Evolutionary conservation across 2,888 invertebrate genomes (phyloP).

Genomic region (Orthosia incerta): DNA sequence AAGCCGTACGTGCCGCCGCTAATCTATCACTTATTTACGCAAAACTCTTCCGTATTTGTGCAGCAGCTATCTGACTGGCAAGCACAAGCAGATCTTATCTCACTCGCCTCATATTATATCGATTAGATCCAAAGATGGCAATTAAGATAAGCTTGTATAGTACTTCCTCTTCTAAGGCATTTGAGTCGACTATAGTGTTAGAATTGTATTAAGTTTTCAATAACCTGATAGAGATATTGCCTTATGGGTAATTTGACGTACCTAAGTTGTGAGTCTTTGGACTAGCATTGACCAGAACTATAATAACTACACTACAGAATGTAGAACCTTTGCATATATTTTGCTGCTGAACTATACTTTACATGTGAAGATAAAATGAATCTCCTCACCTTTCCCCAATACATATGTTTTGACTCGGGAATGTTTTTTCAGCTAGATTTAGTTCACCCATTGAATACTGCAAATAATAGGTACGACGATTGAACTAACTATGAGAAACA

Average conservation of each 20-base stretch:
- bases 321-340: not conserved
- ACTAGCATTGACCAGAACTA: not conserved
- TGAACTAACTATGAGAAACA: not conserved
- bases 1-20: slow-evolving; percentile 15
- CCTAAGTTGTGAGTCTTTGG: not conserved
- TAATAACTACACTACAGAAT: not conserved
- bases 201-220: slow-evolving; percentile 19
- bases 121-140: slow-evolving; percentile 43
- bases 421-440: not conserved
- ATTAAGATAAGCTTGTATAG: slow-evolving; percentile 48
- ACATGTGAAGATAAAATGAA: not conserved
- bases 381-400: not conserved
- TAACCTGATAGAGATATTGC: not conserved
- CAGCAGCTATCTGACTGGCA: slow-evolving; percentile 29
- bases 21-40: slow-evolving; percentile 52
- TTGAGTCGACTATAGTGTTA: slow-evolving; percentile 3
- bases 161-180: slow-evolving; percentile 42
- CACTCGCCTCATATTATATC: slow-evolving; percentile 35
- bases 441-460: not conserved
- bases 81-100: slow-evolving; percentile 46
- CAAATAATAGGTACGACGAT: not conserved
- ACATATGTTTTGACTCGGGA: no score
- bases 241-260: not conserved
- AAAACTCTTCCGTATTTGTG: slow-evolving; percentile 48
- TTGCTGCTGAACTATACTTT: not conserved